Conservation (phyloP, 2,888 invertebrate species). For the Eupithecia centaureata region DNA sequence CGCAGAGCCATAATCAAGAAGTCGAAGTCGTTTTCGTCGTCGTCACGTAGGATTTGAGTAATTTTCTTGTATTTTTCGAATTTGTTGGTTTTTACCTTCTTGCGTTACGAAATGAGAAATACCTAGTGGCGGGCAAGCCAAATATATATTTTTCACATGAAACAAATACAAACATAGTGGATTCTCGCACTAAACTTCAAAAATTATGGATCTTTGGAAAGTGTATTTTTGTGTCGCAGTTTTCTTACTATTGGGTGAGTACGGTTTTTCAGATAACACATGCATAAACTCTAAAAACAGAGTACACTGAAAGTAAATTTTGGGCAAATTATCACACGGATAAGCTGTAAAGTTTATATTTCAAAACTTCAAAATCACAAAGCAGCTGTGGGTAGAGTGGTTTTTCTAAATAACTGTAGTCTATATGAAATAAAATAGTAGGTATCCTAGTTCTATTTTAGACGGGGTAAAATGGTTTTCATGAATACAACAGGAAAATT, state of each 20-base stretch:
- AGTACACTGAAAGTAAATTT: not conserved
- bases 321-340: not conserved
- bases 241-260: slow-evolving; percentile 56
- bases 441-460: too few relatives aligned
- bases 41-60: not conserved
- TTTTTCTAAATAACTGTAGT: not conserved
- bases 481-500: not conserved
- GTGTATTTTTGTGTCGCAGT: slow-evolving; percentile 59
- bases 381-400: not conserved
- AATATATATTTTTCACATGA: not conserved
- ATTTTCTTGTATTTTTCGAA: not conserved
- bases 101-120: not conserved
- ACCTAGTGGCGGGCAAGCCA: not conserved
- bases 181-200: not conserved
- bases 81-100: not conserved
- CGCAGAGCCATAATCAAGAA: too few relatives aligned
- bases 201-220: slow-evolving; percentile 57
- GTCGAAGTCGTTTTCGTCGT: not conserved
- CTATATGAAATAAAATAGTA: not conserved
- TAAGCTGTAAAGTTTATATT: slow-evolving; percentile 11
- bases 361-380: not conserved
- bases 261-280: not conserved
- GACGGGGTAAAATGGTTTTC: not conserved
- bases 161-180: too few relatives aligned
- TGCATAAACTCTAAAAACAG: not conserved